A percentile compares a stretch with the other conserved stretches of the same genome.
These are phyloP conservation scores for Irena cyanogastra DNA, from an alignment of 2,113 vertebrate species.

Conservation along the genomic window DNA sequence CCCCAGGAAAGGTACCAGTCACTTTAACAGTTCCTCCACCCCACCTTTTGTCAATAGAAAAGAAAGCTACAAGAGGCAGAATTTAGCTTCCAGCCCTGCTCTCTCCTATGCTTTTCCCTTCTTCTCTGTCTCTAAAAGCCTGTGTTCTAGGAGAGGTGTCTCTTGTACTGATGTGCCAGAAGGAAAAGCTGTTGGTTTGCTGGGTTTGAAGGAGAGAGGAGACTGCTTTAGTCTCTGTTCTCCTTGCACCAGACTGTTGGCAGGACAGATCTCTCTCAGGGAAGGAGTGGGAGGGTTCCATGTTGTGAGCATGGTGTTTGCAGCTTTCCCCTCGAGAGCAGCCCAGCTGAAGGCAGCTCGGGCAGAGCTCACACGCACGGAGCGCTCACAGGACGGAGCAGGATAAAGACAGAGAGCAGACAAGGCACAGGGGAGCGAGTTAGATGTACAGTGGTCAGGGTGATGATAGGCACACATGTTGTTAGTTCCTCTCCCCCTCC, in stretches of 20 bases:
- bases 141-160: neutral
- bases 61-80: neutral
- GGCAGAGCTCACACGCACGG: neutral
- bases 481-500: slow-evolving; percentile 59
- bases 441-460: slow-evolving; percentile 54
- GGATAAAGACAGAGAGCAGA: slow-evolving; percentile 4
- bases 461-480: slow-evolving; percentile 66
- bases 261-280: neutral
- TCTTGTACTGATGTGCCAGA: neutral
- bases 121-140: neutral
- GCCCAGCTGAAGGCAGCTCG: neutral
- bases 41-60: neutral
- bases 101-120: neutral
- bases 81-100: neutral
- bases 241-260: neutral
- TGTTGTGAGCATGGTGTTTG: neutral
- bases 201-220: neutral
- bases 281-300: neutral
- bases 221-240: neutral
- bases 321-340: neutral
- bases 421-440: neutral
- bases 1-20: neutral
- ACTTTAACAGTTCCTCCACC: neutral
- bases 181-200: neutral
- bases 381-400: neutral